Conservation (phyloP, 1,140 invertebrate species). For the Pogonognathellus flavescens region DNA sequence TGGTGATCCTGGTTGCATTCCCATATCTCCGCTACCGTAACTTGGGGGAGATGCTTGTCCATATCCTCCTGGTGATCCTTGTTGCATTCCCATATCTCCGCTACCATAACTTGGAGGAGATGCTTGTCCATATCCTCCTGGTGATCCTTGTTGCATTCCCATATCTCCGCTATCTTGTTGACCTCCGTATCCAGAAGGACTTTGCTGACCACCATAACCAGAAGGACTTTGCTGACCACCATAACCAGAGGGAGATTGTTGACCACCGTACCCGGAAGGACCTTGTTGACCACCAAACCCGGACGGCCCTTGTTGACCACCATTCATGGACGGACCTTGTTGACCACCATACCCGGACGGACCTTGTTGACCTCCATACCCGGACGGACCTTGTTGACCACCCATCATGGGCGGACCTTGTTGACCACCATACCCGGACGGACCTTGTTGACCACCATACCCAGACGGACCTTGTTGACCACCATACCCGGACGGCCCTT, state of each 20-base stretch:
- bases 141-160: neutral
- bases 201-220: neutral
- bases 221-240: neutral
- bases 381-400: neutral
- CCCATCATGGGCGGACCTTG: neutral
- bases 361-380: neutral
- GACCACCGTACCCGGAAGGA: neutral
- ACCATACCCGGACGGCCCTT: neutral
- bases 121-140: neutral
- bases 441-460: neutral
- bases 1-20: neutral
- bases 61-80: neutral
- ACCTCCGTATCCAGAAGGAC: neutral
- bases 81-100: neutral
- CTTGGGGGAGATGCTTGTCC: neutral
- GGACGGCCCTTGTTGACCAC: neutral
- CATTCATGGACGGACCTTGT: neutral
- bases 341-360: slow-evolving; percentile 4
- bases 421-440: neutral
- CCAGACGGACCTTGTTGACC: neutral
- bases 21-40: neutral
- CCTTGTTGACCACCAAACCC: neutral
- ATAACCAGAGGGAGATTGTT: neutral
- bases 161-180: slow-evolving; percentile 7
- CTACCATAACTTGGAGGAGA: neutral